phyloP scores from a whole-genome alignment of 2,797 vertebrate species.

The Podarcis lilfordi region DNA sequence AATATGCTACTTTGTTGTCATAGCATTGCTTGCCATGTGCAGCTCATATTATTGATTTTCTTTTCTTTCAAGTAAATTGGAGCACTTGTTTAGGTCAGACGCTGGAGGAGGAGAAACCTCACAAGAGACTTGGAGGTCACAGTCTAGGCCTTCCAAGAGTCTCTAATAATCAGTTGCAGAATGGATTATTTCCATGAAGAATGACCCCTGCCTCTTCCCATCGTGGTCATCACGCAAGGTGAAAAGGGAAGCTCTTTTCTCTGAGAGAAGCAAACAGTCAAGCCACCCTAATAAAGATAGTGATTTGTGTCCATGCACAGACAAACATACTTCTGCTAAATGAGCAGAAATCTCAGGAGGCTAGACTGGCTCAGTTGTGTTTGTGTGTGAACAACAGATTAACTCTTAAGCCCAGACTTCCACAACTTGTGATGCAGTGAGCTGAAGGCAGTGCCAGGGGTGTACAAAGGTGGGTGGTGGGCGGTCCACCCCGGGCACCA shows the following conservation, averaged over 20 bases:
- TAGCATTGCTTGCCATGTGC: fast-evolving
- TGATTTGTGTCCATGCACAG: neutral
- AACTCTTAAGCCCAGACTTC: neutral
- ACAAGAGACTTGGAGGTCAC: neutral
- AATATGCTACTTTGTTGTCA: neutral
- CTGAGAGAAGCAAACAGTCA: fast-evolving
- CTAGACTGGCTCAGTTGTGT: neutral
- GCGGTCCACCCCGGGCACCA: no score
- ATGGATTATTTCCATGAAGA: neutral
- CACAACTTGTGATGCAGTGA: neutral
- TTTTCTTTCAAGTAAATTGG: constrained; percentile 22
- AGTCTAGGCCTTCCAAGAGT: neutral
- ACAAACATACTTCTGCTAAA: fast-evolving
- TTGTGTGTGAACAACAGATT: neutral
- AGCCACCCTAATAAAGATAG: fast-evolving
- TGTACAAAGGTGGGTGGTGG: no score
- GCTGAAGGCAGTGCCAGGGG: neutral
- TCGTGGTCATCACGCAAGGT: neutral
- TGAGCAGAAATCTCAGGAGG: neutral
- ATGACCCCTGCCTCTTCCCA: neutral
- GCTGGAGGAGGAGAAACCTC: neutral
- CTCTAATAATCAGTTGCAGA: neutral
- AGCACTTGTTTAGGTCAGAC: neutral
- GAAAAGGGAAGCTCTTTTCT: neutral
- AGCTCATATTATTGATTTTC: neutral